A percentile compares a stretch with the other conserved stretches of the same genome.
Evolutionary conservation across 1,140 invertebrate genomes (phyloP).

Genomic region (Diorhabda sublineata): DNA sequence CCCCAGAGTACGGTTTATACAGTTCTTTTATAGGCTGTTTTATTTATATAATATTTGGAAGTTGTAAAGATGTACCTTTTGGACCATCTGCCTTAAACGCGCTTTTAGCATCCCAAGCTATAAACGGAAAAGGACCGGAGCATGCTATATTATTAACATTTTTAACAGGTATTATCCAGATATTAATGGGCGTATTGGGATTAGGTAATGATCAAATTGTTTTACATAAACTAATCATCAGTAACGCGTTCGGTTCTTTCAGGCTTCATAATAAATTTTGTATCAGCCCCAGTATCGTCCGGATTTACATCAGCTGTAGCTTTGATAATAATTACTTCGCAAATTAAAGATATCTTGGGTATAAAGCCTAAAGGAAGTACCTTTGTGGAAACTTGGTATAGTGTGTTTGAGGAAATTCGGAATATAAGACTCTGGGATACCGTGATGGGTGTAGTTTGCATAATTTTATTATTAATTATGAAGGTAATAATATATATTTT

Average conservation of each 20-base stretch:
- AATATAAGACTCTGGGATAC: conserved; percentile 63
- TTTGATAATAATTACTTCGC: conserved; percentile 82
- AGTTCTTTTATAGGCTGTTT: conserved; percentile 87
- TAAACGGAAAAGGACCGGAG: conserved; percentile 60
- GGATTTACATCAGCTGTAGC: conserved; percentile 92
- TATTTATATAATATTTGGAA: conserved; percentile 86
- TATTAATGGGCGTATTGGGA: conserved; percentile 83
- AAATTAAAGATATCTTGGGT: conserved; percentile 81
- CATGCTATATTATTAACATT: conserved; percentile 81
- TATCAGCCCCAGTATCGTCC: conserved; percentile 87
- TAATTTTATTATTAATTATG: conserved; percentile 64
- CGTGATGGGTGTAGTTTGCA: conserved; percentile 65
- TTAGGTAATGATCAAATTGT: conserved; percentile 57
- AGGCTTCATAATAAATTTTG: conserved; percentile 92
- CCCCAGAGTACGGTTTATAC: conserved; percentile 82
- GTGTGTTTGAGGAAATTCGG: conserved; percentile 59
- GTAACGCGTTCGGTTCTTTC: conserved; percentile 28
- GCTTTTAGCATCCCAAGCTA: conserved; percentile 72
- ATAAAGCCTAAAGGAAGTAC: conserved; percentile 71
- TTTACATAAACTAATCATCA: neutral
- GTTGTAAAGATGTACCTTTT: conserved; percentile 84
- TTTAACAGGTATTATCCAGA: conserved; percentile 71
- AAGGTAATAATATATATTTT: conserved; percentile 51
- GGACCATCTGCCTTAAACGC: conserved; percentile 83
- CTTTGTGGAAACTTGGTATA: conserved; percentile 69